Evolutionary conservation across 2,113 vertebrate genomes (phyloP), one percentile per base, ranked within the genome.

Genomic region (Onychostoma macrolepis): DNA sequence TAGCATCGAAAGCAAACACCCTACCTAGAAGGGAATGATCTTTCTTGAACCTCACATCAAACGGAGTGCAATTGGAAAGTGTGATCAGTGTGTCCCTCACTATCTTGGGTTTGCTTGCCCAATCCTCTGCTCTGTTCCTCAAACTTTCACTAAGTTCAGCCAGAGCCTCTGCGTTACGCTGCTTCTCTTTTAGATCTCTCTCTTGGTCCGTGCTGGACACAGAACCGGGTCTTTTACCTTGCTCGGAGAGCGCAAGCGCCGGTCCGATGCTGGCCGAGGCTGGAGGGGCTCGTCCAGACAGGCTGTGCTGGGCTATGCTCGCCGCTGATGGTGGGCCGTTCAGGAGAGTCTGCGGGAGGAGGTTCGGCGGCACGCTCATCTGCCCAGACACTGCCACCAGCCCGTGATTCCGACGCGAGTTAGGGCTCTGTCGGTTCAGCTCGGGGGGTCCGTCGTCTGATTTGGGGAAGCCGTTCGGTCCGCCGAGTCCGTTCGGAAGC

Each of bases 1-100:
- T 95, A 0, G 97, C 97, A 43, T 99, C 98, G 83, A 99, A 99
- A 30, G 98, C 97, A 81, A 99, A 97, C 63, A 99, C 97, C 0
- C 97, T 92, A 41, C 98, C 98, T 90, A 97, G 86, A 15, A 96
- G 93, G 80, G 95, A 96, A 89, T 97, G 90, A 93, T 94, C 94
- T 91, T 97, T 97, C 93, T 97, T 97, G 91, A 97, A 97, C 53
- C 96, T 95, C 89, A 97, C 96, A 91, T 97, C 96, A 75, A 97
- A 97, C 0, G 97, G 97, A 0, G 97, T 96, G 91, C 95, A 96
- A 91, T 94, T 95, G 2, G 96, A 96, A 89, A 97, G 93, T 7
- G 96, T 96, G 48, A 97, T 95, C 91, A 97, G 92, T 0, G 96
- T 96, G 88, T 97, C 97, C 13, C 97, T 94, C 89, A 97, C 97